Conservation (phyloP, 2,888 invertebrate genomes). For the Syrista parreyssii region DNA sequence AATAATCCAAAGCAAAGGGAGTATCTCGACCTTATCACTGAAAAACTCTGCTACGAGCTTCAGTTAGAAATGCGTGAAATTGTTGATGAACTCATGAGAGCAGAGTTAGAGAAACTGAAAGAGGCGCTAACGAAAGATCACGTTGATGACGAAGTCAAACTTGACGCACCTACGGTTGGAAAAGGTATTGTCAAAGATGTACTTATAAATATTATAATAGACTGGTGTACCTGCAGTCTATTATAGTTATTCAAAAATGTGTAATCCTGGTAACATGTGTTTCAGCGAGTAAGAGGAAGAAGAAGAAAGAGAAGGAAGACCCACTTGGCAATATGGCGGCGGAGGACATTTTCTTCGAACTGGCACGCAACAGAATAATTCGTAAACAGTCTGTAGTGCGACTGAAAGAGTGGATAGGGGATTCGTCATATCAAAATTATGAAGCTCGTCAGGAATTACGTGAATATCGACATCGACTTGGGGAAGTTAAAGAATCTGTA, state of each 20-base stretch:
- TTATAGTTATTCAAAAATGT: not conserved
- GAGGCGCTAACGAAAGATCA: conserved; percentile 69
- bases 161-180: conserved; percentile 29
- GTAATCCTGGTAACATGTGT: not conserved
- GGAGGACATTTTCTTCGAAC: conserved; percentile 77
- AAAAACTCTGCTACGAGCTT: conserved; percentile 74
- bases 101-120: conserved; percentile 70
- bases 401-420: conserved; percentile 77
- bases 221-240: not conserved
- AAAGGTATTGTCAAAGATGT: conserved; percentile 25
- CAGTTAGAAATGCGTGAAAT: conserved; percentile 75
- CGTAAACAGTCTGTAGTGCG: conserved; percentile 71
- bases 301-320: conserved; percentile 70
- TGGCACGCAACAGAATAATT: conserved; percentile 78
- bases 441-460: conserved; percentile 65
- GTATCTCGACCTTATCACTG: conserved; percentile 75
- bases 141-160: conserved; percentile 28
- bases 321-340: conserved; percentile 72
- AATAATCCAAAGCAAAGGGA: conserved; percentile 73
- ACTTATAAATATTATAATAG: not conserved
- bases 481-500: conserved; percentile 73
- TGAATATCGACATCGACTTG: conserved; percentile 70
- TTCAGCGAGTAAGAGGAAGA: conserved; percentile 29
- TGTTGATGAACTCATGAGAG: conserved; percentile 77
- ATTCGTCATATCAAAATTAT: conserved; percentile 73